Evolutionary conservation across 1,140 invertebrate species (phyloP), one percentile per base, ranked within the genome.

Genomic region (Diachasma alloeum): DNA sequence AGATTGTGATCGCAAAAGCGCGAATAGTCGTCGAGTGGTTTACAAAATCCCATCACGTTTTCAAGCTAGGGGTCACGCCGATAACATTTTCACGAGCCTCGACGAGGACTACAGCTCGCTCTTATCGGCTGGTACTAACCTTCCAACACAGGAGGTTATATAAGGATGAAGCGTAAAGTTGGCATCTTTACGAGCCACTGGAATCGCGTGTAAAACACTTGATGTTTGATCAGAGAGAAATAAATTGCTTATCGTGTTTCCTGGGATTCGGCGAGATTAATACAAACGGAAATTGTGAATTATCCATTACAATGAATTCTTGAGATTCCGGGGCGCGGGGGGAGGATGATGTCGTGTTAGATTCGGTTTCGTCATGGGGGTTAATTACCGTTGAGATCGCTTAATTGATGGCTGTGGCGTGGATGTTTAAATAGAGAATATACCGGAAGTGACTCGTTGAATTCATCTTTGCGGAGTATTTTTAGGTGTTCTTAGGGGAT

Each of bases 61-160:
- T 37, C n/a, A 11, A 24, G 66, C 1, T 31, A 5, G 36, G 66
- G 26, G 26, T 13, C 24, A 9, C n/a, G 17, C 31, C 66, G 36
- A 68, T 68, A 68, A 68, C 66, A 68, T 68, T 68, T 68, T 68
- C 66, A 68, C 31, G 31, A 68, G 36, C 66, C 66, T 37, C 31
- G 13, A 2, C 10, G 59, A 63, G 59, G 59, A 63, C 59, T 68
- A 15, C 15, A n/a, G 13, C 31, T 42, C 10, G 24, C 9, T 68
- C 36, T 68, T 68, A 68, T 39, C 66, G 26, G 13, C 1, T 3
- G 63, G 26, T 39, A 68, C 66, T 59, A 63, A 63, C 59, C 10
- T 68, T 66, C 39, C 66, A 68, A 68, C 36, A n/a, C 66, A 39
- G 26, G 15, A 68, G n/a, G 31, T 37, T 31, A n/a, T 68, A 19